phyloP scores from a whole-genome alignment of 2,113 vertebrate genomes.

The Isichthys henryi region DNA sequence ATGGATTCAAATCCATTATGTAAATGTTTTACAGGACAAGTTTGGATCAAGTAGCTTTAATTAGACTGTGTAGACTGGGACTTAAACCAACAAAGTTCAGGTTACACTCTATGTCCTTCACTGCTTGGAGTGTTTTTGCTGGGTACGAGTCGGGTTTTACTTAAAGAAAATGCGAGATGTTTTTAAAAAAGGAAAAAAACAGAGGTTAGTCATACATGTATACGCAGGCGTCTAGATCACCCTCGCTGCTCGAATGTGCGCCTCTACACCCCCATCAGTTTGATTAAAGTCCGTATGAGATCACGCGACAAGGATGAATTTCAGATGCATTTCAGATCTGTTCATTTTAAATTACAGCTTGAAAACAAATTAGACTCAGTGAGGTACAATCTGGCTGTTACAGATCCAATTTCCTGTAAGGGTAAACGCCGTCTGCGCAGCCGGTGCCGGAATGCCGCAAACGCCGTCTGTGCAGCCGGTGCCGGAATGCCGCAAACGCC shows the following conservation, averaged over 20 bases:
- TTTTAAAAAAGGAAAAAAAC: background rate
- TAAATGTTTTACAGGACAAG: background rate
- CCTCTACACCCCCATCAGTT: background rate
- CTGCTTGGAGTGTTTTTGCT: background rate
- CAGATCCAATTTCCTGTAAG: background rate
- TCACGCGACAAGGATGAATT: background rate
- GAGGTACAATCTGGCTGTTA: background rate
- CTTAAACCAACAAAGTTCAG: background rate
- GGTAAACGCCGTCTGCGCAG: slow-evolving; percentile 17
- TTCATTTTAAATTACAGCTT: slow-evolving; percentile 12
- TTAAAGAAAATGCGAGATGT: background rate
- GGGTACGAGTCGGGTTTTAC: background rate
- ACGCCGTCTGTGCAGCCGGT: background rate
- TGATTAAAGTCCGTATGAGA: background rate
- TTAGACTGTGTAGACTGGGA: background rate
- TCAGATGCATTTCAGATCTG: background rate
- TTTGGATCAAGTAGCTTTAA: background rate
- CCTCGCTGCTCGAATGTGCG: background rate
- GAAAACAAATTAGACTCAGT: background rate
- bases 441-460: background rate
- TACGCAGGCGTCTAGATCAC: background rate
- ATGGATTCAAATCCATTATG: background rate
- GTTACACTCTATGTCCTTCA: background rate
- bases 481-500: background rate
- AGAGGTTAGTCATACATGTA: background rate